Evolutionary conservation across 2,797 vertebrate species (phyloP), one percentile per base, ranked within the genome.

Genomic region (Melanotaenia parkinsoni): DNA sequence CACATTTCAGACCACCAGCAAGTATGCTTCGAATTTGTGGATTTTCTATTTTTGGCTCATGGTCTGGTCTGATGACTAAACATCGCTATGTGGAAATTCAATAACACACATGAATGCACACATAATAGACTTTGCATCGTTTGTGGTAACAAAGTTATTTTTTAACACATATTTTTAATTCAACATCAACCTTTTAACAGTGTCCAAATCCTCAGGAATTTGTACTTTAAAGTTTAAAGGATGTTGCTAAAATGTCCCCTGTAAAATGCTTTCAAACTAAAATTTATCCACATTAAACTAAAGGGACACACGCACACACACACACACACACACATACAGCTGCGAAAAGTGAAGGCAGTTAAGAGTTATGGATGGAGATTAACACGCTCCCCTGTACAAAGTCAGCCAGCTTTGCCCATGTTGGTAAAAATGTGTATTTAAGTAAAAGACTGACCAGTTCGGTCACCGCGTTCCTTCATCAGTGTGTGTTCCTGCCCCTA

Each of bases 361-460:
- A 54, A 40, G 58, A 26, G 59, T 59, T 70, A 73, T 72, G 63
- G 32, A 24, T 57, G 63, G 66, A 58, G 63, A 81, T 70, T 59
- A 86, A 81, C 77, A 67, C 54, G 70, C 60, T 73, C 53, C 65
- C 50, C 35, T 67, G 56, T 35, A 67, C 73, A 85, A 83, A 74
- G 83, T 86, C 86, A 83, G 76, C 57, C 67, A 54, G 35, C 58
- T 76, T 54, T 69, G 79, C 70, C 47, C 67, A 67, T 63, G 50
- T 63, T 16, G 16, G 43, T 45, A 16, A 45, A 45, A 45, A 71
- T 72, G 81, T 78, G 69, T 43, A 1, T 76, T n/a, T 70, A 35
- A 67, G 62, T 70, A 59, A 76, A 76, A 22, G 67, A 38, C 30
- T 30, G 56, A 72, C 67, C 50, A 63, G 26, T 57, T 58, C 26